Conservation (phyloP, 2,797 vertebrate species). For the Acanthornis magna region DNA sequence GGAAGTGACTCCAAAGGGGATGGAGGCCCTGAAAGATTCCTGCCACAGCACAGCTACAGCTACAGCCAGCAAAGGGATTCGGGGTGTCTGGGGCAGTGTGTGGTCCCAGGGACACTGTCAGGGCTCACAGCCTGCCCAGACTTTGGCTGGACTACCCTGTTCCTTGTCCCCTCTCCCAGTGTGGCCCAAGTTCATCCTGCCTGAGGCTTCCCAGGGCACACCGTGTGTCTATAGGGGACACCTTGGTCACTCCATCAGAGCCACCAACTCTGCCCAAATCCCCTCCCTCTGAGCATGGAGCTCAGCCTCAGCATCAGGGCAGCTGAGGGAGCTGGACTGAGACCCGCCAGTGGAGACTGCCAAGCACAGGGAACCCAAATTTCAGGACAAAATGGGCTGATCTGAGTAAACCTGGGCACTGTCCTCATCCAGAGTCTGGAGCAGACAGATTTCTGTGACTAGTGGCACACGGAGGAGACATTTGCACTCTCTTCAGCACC, state of each 20-base stretch:
- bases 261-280: too few species aligned
- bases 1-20: background rate
- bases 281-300: background rate
- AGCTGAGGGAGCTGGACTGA: background rate
- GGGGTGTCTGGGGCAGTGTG: rapidly evolving
- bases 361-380: background rate
- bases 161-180: background rate
- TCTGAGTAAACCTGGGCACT: background rate
- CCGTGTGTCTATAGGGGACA: background rate
- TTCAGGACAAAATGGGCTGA: background rate
- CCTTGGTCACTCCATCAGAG: background rate
- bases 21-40: background rate
- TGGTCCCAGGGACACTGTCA: rapidly evolving
- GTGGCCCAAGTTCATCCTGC: background rate
- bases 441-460: background rate
- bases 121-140: background rate
- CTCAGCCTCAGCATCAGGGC: background rate
- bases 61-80: background rate
- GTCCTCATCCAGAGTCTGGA: background rate
- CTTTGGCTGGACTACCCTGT: too few species aligned
- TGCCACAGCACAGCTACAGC: background rate
- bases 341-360: too few species aligned
- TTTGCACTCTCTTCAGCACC: background rate
- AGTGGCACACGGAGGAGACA: background rate
- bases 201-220: background rate